phyloP scores from a whole-genome alignment of 2,888 invertebrate species.

The Caenorhabditis uteleia region DNA sequence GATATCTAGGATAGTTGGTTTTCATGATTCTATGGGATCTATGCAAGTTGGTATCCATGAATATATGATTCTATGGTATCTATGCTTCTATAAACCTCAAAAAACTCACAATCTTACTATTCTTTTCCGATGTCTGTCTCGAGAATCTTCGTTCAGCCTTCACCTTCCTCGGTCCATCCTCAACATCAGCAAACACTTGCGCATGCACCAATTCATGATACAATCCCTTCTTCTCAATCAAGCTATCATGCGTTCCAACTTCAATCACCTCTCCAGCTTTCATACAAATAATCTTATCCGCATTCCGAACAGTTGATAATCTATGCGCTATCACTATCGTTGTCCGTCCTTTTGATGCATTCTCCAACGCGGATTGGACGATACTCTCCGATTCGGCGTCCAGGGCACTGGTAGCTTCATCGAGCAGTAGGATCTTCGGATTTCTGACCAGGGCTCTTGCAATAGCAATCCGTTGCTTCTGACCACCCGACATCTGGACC shows the following conservation, averaged over 20 bases:
- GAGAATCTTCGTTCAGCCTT: slow-evolving; percentile 15
- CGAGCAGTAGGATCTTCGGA: slow-evolving; percentile 54
- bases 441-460: slow-evolving; percentile 68
- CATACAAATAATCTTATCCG: slow-evolving; percentile 73
- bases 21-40: too few species aligned
- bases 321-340: slow-evolving; percentile 73
- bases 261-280: slow-evolving; percentile 66
- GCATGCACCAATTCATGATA: slow-evolving; percentile 75
- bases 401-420: slow-evolving; percentile 60
- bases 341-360: slow-evolving; percentile 69
- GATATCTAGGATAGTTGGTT: too few species aligned
- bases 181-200: slow-evolving; percentile 60
- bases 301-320: slow-evolving; percentile 73
- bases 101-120: slow-evolving; percentile 9
- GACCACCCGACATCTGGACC: slow-evolving; percentile 72
- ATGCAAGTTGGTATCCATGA: too few species aligned
- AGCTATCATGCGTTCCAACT: slow-evolving; percentile 77
- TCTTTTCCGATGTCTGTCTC: slow-evolving; percentile 20
- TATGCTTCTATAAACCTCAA: too few species aligned
- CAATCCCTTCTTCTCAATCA: slow-evolving; percentile 75
- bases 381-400: slow-evolving; percentile 57
- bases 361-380: slow-evolving; percentile 58
- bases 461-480: slow-evolving; percentile 73
- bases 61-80: too few species aligned
- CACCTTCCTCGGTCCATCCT: slow-evolving; percentile 14